Evolutionary conservation across 2,113 vertebrate genomes (phyloP).

Genomic region (Chionomys nivalis): DNA sequence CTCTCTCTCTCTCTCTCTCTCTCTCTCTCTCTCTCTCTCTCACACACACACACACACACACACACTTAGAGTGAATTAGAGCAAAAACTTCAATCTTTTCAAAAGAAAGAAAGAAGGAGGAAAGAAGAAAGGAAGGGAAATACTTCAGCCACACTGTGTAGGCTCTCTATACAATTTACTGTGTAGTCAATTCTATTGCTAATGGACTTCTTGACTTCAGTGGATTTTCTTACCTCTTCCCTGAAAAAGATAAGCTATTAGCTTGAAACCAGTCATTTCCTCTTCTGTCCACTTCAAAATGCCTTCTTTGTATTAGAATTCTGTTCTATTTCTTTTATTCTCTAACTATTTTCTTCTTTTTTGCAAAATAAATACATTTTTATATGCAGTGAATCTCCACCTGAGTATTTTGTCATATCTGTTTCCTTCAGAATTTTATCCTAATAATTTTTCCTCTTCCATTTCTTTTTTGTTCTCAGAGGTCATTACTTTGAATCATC

Average conservation of each 20-base stretch:
- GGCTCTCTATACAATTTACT: not conserved
- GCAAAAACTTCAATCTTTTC: not conserved
- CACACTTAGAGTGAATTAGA: not conserved
- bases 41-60: not conserved
- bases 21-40: not conserved
- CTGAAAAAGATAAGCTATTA: constrained; percentile 37
- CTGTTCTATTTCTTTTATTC: constrained; percentile 38
- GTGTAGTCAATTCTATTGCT: constrained; percentile 32
- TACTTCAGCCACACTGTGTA: constrained; percentile 11
- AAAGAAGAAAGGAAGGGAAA: not conserved
- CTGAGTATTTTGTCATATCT: constrained; percentile 32
- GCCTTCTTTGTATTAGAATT: constrained; percentile 38
- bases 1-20: not conserved
- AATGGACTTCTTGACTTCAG: constrained; percentile 14
- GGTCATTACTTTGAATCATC: constrained; percentile 31
- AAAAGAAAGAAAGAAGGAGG: not conserved
- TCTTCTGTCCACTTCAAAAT: constrained; percentile 48
- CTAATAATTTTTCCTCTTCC: constrained; percentile 45
- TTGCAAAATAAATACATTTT: not conserved
- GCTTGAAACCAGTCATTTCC: constrained; percentile 49
- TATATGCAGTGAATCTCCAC: constrained; percentile 10
- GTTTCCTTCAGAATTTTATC: constrained; percentile 42
- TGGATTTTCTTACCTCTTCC: constrained; percentile 32
- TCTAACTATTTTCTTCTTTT: constrained; percentile 11
- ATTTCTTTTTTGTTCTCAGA: not conserved